A percentile compares a stretch with the other conserved stretches of the same genome.
phyloP scores from a whole-genome alignment of 2,797 vertebrate species.

The Pipistrellus pygmaeus region DNA sequence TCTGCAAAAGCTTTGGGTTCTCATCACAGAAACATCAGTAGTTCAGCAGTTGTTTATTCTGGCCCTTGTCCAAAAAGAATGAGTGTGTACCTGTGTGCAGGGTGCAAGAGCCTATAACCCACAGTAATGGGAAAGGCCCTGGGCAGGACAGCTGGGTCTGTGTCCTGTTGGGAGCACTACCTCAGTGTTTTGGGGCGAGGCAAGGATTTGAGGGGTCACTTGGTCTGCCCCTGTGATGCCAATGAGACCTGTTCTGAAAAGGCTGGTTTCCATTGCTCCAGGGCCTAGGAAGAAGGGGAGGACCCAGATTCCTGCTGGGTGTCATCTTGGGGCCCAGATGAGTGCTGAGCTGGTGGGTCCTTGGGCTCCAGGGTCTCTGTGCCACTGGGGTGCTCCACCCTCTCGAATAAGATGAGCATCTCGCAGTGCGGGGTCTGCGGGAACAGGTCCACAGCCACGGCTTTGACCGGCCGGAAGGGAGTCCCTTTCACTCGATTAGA shows the following conservation, averaged over 20 bases:
- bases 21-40: not conserved
- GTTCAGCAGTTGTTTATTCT: constrained; percentile 72
- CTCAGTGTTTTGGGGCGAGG: too few species aligned
- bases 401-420: constrained; percentile 94
- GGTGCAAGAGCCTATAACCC: not conserved
- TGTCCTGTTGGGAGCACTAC: not conserved
- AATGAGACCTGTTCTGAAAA: not conserved
- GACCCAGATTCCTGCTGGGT: not conserved
- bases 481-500: constrained; percentile 96
- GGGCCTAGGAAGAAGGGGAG: not conserved
- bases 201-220: not conserved
- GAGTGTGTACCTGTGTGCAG: not conserved
- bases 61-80: not conserved
- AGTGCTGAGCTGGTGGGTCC: not conserved
- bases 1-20: not conserved
- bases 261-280: not conserved
- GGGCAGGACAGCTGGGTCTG: not conserved
- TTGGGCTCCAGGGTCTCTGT: not conserved
- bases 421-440: constrained; percentile 97
- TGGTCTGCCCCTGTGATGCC: not conserved
- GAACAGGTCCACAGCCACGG: constrained; percentile 96
- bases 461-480: constrained; percentile 93
- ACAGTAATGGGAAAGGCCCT: too few species aligned
- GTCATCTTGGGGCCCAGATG: not conserved
- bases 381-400: constrained; percentile 88